A percentile compares a stretch with the other conserved stretches of the same genome.
Conservation (phyloP, 2,113 vertebrate species). For the Perognathus longimembris region DNA sequence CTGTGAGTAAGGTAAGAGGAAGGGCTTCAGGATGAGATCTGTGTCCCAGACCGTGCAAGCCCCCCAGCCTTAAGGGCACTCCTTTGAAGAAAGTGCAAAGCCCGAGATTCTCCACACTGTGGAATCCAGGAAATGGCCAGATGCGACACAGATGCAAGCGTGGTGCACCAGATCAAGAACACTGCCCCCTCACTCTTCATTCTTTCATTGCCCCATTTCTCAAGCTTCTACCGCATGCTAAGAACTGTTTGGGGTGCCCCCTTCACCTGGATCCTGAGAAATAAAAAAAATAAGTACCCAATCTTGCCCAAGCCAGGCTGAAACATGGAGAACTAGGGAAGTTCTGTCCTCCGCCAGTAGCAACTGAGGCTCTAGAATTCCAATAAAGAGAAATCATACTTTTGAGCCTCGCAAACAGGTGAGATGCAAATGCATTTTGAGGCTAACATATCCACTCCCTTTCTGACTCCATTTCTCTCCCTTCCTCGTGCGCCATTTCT, state of each 20-base stretch:
- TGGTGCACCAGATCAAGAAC: background rate
- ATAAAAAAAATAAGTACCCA: conserved; percentile 13
- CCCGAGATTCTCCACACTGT: accelerated
- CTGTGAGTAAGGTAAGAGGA: accelerated
- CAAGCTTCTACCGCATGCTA: background rate
- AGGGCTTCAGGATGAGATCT: background rate
- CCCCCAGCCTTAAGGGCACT: accelerated
- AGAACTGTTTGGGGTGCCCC: background rate
- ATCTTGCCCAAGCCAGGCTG: conserved; percentile 3
- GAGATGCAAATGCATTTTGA: too few species aligned
- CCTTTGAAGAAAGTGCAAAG: accelerated
- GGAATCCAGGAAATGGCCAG: background rate
- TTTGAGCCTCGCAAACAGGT: background rate
- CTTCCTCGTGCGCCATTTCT: too few species aligned
- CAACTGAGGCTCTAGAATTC: too few species aligned
- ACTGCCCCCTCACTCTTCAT: accelerated
- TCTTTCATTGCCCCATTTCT: background rate
- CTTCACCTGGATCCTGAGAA: background rate
- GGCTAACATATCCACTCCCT: too few species aligned
- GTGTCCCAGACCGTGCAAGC: accelerated
- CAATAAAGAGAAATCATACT: too few species aligned
- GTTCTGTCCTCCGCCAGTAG: accelerated
- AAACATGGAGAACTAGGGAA: background rate
- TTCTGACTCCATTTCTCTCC: too few species aligned
- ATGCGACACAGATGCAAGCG: too few species aligned